Evolutionary conservation across 2,888 invertebrate species (phyloP), one percentile per base, ranked within the genome.

Genomic region (Folsomia manolachei): DNA sequence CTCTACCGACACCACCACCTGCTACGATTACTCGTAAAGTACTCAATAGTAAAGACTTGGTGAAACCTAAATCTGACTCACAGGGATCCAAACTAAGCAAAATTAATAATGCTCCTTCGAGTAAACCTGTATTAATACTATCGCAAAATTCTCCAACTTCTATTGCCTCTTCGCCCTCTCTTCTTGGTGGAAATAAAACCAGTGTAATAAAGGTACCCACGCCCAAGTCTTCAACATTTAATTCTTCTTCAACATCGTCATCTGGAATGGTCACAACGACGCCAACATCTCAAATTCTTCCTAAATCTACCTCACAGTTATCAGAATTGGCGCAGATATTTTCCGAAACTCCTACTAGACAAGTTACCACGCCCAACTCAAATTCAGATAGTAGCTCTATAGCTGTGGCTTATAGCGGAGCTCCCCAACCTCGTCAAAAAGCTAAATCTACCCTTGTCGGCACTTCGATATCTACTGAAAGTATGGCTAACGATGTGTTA

Each of bases 201-300:
- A 72, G 71, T 18, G 67, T 71, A 7, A 73, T 71, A 23, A 27
- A 63, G 19, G 62, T 64, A 26, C 19, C 62, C 1, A 75, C 69
- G 26, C 72, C 75, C 7, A 69, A 71, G 23, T n/a, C 71, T 14
- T 71, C 73, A 1, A 19, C 67, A 11, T 69, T 75, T n/a, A 69
- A 51, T 26, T 23, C 73, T 27, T 60, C 65, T 27, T 52, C 68
- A 14, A 53, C 27, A 27, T 53, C 65, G 64, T 62, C 71, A 7
- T 23, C 52, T n/a, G n/a, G n/a, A 39, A 39, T 39, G 18, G 69
- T 14, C 69, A 72, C 51, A 62, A 64, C 26, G 39, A 69, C 14
- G 64, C 72, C 1, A 69, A 69, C n/a, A 56, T 23, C 56, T 18
- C 7, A 21, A 18, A 56, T 24, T 62, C 25, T 24, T 23, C 62